Evolutionary conservation across 2,113 vertebrate genomes (phyloP).

Genomic region (Scophthalmus maximus): DNA sequence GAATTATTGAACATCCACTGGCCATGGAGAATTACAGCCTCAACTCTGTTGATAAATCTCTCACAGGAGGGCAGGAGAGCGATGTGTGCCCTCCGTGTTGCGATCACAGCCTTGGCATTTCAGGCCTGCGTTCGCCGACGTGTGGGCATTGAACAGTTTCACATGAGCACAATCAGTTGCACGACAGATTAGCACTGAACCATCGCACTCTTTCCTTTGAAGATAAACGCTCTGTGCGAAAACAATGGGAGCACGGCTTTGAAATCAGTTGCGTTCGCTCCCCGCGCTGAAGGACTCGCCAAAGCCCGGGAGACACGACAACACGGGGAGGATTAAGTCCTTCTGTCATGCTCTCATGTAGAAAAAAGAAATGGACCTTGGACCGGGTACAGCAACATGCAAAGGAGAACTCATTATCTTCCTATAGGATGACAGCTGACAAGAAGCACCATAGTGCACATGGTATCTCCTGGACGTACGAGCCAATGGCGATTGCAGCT

Average conservation of each 20-base stretch:
- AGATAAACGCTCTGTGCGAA: conserved; percentile 9
- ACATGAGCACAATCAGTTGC: conserved; percentile 31
- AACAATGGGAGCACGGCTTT: conserved; percentile 34
- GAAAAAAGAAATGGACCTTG: conserved; percentile 62
- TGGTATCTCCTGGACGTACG: conserved; percentile 62
- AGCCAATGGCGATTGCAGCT: conserved; percentile 71
- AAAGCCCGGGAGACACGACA: conserved; percentile 52
- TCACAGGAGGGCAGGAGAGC: neutral
- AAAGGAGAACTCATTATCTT: conserved; percentile 70
- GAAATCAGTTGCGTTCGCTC: conserved; percentile 32
- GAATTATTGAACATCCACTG: conserved; percentile 71
- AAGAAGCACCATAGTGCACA: conserved; percentile 53
- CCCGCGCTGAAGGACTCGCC: conserved; percentile 39
- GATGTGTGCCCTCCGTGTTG: conserved; percentile 28
- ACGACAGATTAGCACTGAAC: conserved; percentile 35
- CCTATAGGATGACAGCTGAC: conserved; percentile 58
- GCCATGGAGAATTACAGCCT: conserved; percentile 58
- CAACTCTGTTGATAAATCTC: conserved; percentile 57
- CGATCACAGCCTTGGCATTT: conserved; percentile 39
- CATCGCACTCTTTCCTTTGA: conserved; percentile 27
- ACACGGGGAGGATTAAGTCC: conserved; percentile 43
- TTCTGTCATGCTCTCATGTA: conserved; percentile 53
- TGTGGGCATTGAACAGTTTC: conserved; percentile 23
- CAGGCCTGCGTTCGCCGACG: conserved; percentile 34
- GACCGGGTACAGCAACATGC: conserved; percentile 29